Percentiles rank a stretch among this genome's conserved stretches.
These are phyloP conservation scores for Anoplolepis gracilipes DNA, from an alignment of 1,140 invertebrate genomes.

Conservation along the genomic window DNA sequence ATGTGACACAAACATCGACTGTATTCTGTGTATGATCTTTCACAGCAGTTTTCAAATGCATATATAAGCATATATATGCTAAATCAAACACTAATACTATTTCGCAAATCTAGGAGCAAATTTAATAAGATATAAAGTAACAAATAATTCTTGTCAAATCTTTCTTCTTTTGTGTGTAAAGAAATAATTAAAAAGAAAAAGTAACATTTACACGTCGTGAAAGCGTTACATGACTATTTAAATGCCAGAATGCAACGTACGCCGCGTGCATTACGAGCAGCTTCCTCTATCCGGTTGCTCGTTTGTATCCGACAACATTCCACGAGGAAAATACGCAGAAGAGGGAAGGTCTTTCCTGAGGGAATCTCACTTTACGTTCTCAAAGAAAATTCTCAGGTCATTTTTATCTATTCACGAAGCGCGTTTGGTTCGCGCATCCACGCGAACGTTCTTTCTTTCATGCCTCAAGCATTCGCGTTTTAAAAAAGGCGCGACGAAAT, in stretches of 20 bases:
- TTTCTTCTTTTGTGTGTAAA: background rate
- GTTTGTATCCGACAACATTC: constrained; percentile 32
- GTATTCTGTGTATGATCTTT: background rate
- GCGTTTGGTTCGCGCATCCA: background rate
- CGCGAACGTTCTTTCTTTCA: background rate
- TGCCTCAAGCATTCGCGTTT: background rate
- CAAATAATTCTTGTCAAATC: background rate
- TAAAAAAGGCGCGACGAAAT: background rate
- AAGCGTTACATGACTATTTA: background rate
- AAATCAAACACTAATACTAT: too few relatives aligned
- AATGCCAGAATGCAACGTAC: background rate
- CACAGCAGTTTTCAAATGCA: background rate
- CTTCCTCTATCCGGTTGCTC: background rate
- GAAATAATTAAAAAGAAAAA: background rate
- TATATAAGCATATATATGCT: too few relatives aligned
- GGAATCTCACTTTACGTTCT: constrained; percentile 16
- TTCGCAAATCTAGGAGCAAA: background rate
- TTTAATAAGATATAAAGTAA: background rate
- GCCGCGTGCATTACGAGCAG: background rate
- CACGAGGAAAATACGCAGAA: background rate
- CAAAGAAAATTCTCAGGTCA: constrained; percentile 40
- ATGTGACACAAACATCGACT: background rate
- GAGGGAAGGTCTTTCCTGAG: background rate
- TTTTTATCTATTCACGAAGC: constrained; percentile 39
- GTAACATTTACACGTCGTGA: background rate